phyloP scores from a whole-genome alignment of 2,797 vertebrate species.

The Novumbra hubbsi region DNA sequence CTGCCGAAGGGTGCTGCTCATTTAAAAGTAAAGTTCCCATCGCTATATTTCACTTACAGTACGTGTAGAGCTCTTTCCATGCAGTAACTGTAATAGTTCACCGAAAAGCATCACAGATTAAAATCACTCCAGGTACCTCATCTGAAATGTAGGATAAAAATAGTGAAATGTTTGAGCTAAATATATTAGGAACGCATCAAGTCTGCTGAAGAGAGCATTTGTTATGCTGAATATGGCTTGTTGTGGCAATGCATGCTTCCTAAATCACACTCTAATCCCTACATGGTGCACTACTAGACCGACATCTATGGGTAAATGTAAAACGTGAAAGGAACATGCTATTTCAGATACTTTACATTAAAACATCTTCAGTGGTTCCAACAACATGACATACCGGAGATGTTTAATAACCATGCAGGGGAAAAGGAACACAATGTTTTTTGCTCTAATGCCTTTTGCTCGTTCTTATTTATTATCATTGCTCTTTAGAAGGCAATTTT shows the following conservation, averaged over 20 bases:
- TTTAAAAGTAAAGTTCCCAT: conserved; percentile 58
- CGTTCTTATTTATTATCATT: background rate
- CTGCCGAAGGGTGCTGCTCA: conserved; percentile 55
- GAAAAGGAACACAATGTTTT: background rate
- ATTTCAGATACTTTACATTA: background rate
- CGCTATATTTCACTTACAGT: background rate
- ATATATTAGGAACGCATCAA: conserved; percentile 1
- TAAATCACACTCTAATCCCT: too few relatives aligned
- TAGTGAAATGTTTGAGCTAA: background rate
- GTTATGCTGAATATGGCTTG: conserved; percentile 8
- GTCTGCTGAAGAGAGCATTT: background rate
- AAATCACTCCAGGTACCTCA: conserved; percentile 1
- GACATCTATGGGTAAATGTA: conserved; percentile 1
- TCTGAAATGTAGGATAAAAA: background rate
- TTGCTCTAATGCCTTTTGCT: background rate
- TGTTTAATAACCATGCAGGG: background rate
- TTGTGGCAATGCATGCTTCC: background rate
- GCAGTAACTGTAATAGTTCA: background rate
- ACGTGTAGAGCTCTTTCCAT: background rate
- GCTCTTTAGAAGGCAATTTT: background rate
- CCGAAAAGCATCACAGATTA: background rate
- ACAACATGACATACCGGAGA: background rate
- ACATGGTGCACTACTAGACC: too few relatives aligned
- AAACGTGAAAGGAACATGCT: background rate
- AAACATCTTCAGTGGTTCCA: background rate